Conservation (phyloP, 2,888 invertebrate genomes). For the Drosophila mettleri region DNA sequence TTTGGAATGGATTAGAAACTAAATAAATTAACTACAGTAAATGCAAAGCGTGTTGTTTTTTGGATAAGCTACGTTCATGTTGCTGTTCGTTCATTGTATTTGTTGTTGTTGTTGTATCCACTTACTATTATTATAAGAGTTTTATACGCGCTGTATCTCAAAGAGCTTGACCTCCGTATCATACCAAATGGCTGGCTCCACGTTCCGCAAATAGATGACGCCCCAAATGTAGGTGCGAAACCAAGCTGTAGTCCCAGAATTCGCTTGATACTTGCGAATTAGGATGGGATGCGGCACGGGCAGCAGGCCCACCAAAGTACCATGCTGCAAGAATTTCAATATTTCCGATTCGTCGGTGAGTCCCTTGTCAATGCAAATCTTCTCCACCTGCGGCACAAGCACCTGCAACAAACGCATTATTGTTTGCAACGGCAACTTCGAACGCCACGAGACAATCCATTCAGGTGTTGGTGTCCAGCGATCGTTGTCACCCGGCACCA, state of each 20-base stretch:
- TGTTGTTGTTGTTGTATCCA: constrained; percentile 20
- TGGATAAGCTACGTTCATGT: constrained; percentile 47
- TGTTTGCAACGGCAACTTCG: constrained; percentile 98
- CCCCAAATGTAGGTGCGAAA: constrained; percentile 99
- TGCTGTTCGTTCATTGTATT: constrained; percentile 26
- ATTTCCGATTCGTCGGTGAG: constrained; percentile 99
- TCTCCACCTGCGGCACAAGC: constrained; percentile 99
- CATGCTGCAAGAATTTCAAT: constrained; percentile 98
- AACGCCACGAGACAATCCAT: constrained; percentile 98
- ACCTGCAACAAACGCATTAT: constrained; percentile 99
- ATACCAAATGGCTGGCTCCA: constrained; percentile 99
- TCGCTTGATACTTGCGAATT: constrained; percentile 99
- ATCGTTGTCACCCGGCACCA: constrained; percentile 83
- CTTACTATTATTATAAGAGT: constrained; percentile 21
- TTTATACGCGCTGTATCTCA: constrained; percentile 97
- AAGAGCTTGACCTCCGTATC: constrained; percentile 99
- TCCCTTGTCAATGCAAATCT: constrained; percentile 99
- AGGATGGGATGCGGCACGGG: constrained; percentile 99
- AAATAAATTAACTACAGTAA: constrained; percentile 74
- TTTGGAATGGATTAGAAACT: constrained; percentile 64
- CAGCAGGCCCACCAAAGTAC: constrained; percentile 97
- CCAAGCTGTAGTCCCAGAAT: constrained; percentile 99
- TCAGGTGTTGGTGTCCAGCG: constrained; percentile 96
- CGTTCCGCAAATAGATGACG: constrained; percentile 98
- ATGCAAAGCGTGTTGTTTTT: constrained; percentile 65